Evolutionary conservation across 2,113 vertebrate genomes (phyloP), one percentile per base, ranked within the genome.

Genomic region (Nicator chloris): DNA sequence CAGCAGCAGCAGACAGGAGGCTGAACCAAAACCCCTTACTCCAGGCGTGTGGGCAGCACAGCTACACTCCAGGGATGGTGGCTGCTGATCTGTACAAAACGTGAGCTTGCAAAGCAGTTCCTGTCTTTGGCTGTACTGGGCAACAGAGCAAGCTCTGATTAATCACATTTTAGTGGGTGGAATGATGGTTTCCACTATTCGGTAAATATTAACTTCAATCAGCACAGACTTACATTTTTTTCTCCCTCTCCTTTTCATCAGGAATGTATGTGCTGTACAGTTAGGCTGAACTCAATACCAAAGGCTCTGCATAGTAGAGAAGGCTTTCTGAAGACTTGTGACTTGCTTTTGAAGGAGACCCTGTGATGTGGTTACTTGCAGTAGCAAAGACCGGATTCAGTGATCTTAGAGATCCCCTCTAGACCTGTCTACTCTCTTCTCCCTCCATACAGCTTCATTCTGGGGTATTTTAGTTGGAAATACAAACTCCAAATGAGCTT

Each of bases 31-130:
- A 30, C 42, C 40, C 77, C 63, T 50, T 40, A 39, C 40, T 2
- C 0, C 40, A 39, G 44, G 71, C 0, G 0, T 68, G 78, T n/a
- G 75, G 78, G 51, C 44, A 95, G 65, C 27, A 1, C 4, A 11
- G 63, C 72, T 59, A 45, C 4, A 1, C 65, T 75, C 45, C 44
- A 39, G 59, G 66, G 59, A 85, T 22, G 27, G 39, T 79, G 42
- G 49, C 59, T 56, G 33, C 15, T 82, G 70, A 65, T 45, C 84
- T 87, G 64, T 59, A 35, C n/a, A 72, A 78, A 93, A 26, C 37
- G 57, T 0, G 0, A 84, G 30, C 30, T 91, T 76, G 51, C 30
- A 70, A 59, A 82, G 63, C 50, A 86, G 54, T 39, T 86, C 77
- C 51, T 78, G 59, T 42, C 71, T 82, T 89, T 75, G 59, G 24